Evolutionary conservation across 2,888 invertebrate species (phyloP), one percentile per base, ranked within the genome.

Genomic region (Lamellibrachia satsuma): DNA sequence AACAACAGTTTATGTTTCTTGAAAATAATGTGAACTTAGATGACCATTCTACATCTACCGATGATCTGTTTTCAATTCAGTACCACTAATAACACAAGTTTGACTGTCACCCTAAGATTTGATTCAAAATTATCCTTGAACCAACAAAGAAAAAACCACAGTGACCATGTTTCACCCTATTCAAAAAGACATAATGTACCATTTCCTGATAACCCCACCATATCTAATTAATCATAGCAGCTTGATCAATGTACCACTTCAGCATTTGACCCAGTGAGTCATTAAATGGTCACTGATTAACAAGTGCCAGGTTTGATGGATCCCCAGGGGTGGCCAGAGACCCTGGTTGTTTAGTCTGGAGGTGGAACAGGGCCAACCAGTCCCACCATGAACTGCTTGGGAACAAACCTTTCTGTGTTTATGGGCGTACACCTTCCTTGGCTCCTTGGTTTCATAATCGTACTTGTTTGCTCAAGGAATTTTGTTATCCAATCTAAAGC

Each of bases 291-390:
- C 75, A 75, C n/a, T 22, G 22, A 75, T 75, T 75, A 75, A n/a
- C 75, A 75, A 75, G n/a, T 22, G 75, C 75, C 75, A 75, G 75
- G 6, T 75, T 75, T 75, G 11, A 75, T 75, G 75, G 15, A 75
- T 75, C n/a, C 15, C 75, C 75, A 75, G 75, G 75, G n/a, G 75
- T 75, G 75, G 75, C 22, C 75, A 75, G 2, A 6, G 22, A 75
- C 75, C 75, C 75, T 75, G 22, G 75, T 75, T 75, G 75, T 75
- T 75, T 75, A 75, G 75, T 75, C 75, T 75, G 75, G 75, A 75
- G 75, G 75, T 75, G 75, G 75, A 22, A 75, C 75, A 75, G n/a
- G 75, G 75, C 75, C 75, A 75, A 4, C 22, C 75, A 75, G 75
- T 75, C 75, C 75, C 75, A 22, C 2, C 39, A 39, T 39, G 39